These are phyloP conservation scores for Clivina fossor DNA, from an alignment of 2,888 invertebrate genomes.

Conservation along the genomic window DNA sequence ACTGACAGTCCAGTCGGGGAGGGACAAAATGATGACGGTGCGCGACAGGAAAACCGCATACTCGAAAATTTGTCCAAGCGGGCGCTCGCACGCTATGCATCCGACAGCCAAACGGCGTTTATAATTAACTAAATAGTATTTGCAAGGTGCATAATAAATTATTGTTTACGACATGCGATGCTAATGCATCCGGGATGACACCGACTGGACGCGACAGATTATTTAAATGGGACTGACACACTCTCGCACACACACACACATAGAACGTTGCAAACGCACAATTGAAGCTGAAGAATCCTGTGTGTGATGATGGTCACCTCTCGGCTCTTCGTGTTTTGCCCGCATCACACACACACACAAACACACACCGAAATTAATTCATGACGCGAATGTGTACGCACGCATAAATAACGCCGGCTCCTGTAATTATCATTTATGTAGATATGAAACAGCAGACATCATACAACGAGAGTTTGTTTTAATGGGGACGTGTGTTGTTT, in stretches of 20 bases:
- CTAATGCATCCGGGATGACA: conserved; percentile 44
- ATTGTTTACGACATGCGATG: conserved; percentile 48
- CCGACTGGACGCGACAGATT: conserved; percentile 47
- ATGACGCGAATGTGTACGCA: neutral
- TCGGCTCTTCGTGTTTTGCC: too few relatives aligned
- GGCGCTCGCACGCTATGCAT: conserved; percentile 8
- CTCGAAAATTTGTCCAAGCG: conserved; percentile 14
- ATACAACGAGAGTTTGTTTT: too few relatives aligned
- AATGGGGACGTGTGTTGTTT: too few relatives aligned
- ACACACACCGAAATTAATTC: conserved; percentile 14
- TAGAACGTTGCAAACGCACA: neutral
- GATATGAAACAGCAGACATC: neutral
- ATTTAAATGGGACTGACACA: conserved; percentile 47
- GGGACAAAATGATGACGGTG: too few relatives aligned
- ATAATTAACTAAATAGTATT: conserved; percentile 35
- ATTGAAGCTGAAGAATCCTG: conserved; percentile 9
- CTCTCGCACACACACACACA: conserved; percentile 1
- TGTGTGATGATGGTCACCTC: too few relatives aligned
- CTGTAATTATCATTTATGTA: conserved; percentile 8
- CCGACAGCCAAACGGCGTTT: conserved; percentile 27
- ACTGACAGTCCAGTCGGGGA: too few relatives aligned
- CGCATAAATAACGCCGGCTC: neutral
- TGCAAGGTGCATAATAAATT: conserved; percentile 50
- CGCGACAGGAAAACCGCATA: conserved; percentile 24
- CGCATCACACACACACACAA: neutral